Evolutionary conservation across 2,113 vertebrate species (phyloP).

Genomic region (Spizaetus ornatus): DNA sequence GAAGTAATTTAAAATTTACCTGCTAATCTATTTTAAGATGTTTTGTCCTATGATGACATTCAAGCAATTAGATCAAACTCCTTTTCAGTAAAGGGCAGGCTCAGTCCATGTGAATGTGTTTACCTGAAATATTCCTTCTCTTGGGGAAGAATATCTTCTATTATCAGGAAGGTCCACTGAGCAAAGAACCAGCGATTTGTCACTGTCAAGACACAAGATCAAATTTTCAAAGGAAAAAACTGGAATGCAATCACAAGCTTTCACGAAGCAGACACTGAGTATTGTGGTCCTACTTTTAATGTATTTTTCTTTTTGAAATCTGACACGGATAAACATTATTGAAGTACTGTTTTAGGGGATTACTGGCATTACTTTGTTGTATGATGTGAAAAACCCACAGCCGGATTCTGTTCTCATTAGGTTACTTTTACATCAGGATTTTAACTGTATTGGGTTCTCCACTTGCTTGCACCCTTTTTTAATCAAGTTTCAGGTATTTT

Average conservation of each 20-base stretch:
- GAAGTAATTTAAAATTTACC: not conserved
- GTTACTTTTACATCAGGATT: not conserved
- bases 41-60: not conserved
- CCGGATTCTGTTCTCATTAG: not conserved
- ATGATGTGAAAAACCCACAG: not conserved
- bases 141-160: conserved; percentile 27
- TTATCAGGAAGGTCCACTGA: conserved; percentile 39
- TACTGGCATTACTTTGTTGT: not conserved
- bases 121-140: conserved; percentile 55
- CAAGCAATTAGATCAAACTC: conserved; percentile 29
- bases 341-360: not conserved
- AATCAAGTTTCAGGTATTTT: not conserved
- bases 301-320: conserved; percentile 23
- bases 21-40: not conserved
- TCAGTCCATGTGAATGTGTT: conserved; percentile 9
- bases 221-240: conserved; percentile 51
- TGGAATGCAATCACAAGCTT: conserved; percentile 36
- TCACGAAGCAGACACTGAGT: not conserved
- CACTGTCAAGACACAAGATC: conserved; percentile 59
- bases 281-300: conserved; percentile 25
- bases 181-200: conserved; percentile 38
- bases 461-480: not conserved
- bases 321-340: not conserved
- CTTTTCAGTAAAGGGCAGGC: conserved; percentile 20
- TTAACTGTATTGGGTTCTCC: not conserved